These are phyloP conservation scores for Plodia interpunctella DNA, from an alignment of 1,140 invertebrate species.

Conservation along the genomic window DNA sequence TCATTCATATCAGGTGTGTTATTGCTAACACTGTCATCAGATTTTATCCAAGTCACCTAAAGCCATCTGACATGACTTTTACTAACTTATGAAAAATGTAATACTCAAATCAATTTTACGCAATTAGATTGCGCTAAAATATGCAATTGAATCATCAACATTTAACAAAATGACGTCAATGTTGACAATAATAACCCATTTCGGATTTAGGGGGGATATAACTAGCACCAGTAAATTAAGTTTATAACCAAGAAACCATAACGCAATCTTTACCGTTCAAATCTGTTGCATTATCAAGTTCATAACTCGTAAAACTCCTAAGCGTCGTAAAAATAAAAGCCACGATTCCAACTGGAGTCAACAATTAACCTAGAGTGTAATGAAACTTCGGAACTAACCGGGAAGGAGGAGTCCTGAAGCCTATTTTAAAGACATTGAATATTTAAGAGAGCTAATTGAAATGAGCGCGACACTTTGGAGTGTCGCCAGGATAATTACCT, in stretches of 20 bases:
- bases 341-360: slow-evolving; percentile 42
- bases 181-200: slow-evolving; percentile 1
- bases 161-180: neutral
- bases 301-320: slow-evolving; percentile 29
- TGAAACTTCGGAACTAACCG: slow-evolving; percentile 58
- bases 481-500: slow-evolving; percentile 74
- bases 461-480: slow-evolving; percentile 73
- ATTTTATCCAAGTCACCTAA: no score
- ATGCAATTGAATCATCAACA: no score
- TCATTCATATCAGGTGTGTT: no score
- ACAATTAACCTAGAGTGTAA: slow-evolving; percentile 67
- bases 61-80: no score
- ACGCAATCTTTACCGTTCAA: slow-evolving; percentile 14
- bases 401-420: slow-evolving; percentile 55
- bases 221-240: neutral
- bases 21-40: no score
- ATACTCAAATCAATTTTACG: no score
- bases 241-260: neutral
- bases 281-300: slow-evolving; percentile 18
- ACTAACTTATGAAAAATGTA: no score
- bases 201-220: neutral
- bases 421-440: slow-evolving; percentile 77
- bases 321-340: slow-evolving; percentile 55
- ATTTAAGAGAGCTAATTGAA: slow-evolving; percentile 76
- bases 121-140: neutral